Percentiles rank a stretch among this genome's conserved stretches.
Conservation (phyloP, 2,113 vertebrate species). For the Larimichthys polyactis region DNA sequence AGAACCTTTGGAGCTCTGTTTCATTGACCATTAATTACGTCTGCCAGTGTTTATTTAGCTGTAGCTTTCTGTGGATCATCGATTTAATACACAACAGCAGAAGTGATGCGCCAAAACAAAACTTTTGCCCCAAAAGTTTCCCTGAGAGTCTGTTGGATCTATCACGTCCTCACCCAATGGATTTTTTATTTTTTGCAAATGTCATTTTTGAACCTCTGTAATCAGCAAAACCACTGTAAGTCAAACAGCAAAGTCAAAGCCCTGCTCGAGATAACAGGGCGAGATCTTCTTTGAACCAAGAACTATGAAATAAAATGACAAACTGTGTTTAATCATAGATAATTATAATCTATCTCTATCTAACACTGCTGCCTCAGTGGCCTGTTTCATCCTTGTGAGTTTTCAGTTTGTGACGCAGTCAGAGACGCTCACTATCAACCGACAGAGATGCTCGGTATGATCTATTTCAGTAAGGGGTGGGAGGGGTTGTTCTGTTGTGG, state of each 20-base stretch:
- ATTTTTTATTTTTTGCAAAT: background rate
- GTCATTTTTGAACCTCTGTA: background rate
- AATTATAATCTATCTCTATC: no score
- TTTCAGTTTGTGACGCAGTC: no score
- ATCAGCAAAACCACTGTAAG: background rate
- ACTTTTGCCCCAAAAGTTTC: background rate
- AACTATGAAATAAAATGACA: no score
- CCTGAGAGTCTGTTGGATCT: background rate
- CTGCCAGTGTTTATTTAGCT: conserved; percentile 18
- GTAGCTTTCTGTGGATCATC: conserved; percentile 16
- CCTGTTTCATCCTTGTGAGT: no score
- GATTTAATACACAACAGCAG: background rate
- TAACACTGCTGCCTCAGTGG: no score
- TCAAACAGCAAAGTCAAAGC: background rate
- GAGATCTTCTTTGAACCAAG: no score
- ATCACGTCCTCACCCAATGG: background rate
- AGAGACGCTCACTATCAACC: no score
- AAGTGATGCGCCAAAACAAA: background rate
- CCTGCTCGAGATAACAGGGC: no score
- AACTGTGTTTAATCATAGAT: no score
- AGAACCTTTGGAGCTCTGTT: background rate
- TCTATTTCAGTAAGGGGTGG: no score
- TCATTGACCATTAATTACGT: conserved; percentile 12
- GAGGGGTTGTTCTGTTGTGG: no score
- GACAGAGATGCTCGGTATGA: no score